Base-by-base conservation (phyloP, 2,113 vertebrate genomes). In the Camelus bactrianus region DNA sequence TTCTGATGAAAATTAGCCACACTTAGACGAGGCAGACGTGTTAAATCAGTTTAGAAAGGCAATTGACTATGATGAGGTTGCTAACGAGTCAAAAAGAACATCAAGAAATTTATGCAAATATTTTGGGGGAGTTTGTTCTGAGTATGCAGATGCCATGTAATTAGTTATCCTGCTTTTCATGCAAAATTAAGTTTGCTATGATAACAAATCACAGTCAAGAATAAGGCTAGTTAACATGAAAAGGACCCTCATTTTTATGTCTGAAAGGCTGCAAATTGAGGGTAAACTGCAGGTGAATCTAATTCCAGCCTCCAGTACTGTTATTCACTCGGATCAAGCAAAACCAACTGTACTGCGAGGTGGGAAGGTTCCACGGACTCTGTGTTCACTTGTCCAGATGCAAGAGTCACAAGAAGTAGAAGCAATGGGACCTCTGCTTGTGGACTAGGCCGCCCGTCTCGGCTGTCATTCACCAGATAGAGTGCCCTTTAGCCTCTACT, bases 111-210 rank as follows among this genome's bases (percentile, higher is more conserved):
- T 92, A 96, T 96, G 58, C 95, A 96, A 96, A 96, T 96, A 97
- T 96, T 98, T 97, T 97, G 90, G 93, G 90, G 89, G 89, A 97
- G 95, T 96, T 97, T 98, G 73, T 96, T 98, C 89, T 70, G 76
- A 94, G 62, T 97, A 95, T 98, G 97, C 92, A 98, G 97, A 98
- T 98, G 97, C 56, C 95, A 98, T 85, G 93, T 98, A 98, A 98
- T 98, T 98, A 98, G 95, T 97, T 97, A 93, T 92, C 95, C 46
- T 86, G 95, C 94, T 98, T 98, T 98, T 97, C 98, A 98, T 98
- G 97, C 97, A 98, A 98, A 98, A 98, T 98, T 98, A 95, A 98
- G 98, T 98, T 98, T 98, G 83, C 94, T 96, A 90, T 98, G 97
- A 98, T 98, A 98, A 98, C 22, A 9, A 96, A 93, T 94, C 94